Evolutionary conservation across 2,888 invertebrate genomes (phyloP).

Genomic region (Mantis religiosa): DNA sequence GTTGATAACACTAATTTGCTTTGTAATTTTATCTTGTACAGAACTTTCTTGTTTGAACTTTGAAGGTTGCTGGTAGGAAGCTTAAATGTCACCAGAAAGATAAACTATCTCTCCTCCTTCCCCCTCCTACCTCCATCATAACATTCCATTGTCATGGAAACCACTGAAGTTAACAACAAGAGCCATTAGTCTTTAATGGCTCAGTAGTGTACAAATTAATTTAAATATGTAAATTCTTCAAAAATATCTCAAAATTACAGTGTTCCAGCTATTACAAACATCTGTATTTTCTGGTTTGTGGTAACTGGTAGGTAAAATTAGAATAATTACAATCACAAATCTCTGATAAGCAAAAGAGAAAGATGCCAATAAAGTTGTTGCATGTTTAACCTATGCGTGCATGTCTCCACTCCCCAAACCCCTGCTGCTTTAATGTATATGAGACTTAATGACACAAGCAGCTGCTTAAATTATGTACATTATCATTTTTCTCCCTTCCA

Average conservation of each 20-base stretch:
- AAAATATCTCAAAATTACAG: not conserved
- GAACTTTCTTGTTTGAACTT: not conserved
- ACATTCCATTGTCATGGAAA: not conserved
- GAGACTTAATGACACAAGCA: not conserved
- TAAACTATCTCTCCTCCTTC: not conserved
- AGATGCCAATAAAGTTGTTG: not conserved
- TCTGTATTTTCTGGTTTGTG: not conserved
- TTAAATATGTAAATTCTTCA: not conserved
- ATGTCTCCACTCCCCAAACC: not conserved
- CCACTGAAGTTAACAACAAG: not conserved
- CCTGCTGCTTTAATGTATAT: not conserved
- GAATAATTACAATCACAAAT: not conserved
- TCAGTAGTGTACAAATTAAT: not conserved
- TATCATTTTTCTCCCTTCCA: not conserved
- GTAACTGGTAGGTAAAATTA: not conserved
- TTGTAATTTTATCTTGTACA: not conserved
- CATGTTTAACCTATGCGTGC: not conserved
- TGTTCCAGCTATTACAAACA: not conserved
- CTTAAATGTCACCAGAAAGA: not conserved
- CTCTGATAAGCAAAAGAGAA: not conserved
- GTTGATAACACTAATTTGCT: not conserved
- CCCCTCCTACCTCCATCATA: too few species aligned
- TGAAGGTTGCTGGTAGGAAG: not conserved
- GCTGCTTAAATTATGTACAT: not conserved
- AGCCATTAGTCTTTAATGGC: not conserved